These are phyloP conservation scores for Alaudala cheleensis DNA, from an alignment of 2,113 vertebrate species.

Conservation along the genomic window DNA sequence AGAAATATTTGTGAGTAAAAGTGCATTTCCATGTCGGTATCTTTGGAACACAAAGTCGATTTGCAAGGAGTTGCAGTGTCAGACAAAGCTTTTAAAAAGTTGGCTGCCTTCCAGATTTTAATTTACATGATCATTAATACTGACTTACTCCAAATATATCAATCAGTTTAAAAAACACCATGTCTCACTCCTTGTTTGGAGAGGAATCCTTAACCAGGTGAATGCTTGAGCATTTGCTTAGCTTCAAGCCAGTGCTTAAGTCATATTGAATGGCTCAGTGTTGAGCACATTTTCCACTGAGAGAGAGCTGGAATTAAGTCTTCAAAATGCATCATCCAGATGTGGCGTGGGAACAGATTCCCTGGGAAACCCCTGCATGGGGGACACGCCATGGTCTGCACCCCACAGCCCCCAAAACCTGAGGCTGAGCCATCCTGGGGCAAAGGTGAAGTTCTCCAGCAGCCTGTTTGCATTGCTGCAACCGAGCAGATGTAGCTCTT, in stretches of 20 bases:
- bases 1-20: slow-evolving; percentile 14
- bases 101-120: slow-evolving; percentile 60
- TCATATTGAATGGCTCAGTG: background rate
- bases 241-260: background rate
- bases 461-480: background rate
- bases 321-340: background rate
- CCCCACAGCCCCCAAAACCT: background rate
- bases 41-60: slow-evolving; percentile 39
- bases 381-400: background rate
- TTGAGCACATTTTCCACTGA: background rate
- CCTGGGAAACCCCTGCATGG: background rate
- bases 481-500: background rate
- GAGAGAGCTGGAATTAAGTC: background rate
- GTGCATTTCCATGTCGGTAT: background rate
- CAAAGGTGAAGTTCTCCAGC: background rate
- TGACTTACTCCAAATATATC: slow-evolving; percentile 61
- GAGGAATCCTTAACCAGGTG: slow-evolving; percentile 46
- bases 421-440: background rate
- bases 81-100: slow-evolving; percentile 57
- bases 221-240: background rate
- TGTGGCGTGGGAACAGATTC: background rate
- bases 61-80: slow-evolving; percentile 15
- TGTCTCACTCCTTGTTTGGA: background rate
- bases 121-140: slow-evolving; percentile 64
- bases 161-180: slow-evolving; percentile 53